Base-by-base conservation (phyloP, 2,113 vertebrate genomes). In the Lutjanus erythropterus region DNA sequence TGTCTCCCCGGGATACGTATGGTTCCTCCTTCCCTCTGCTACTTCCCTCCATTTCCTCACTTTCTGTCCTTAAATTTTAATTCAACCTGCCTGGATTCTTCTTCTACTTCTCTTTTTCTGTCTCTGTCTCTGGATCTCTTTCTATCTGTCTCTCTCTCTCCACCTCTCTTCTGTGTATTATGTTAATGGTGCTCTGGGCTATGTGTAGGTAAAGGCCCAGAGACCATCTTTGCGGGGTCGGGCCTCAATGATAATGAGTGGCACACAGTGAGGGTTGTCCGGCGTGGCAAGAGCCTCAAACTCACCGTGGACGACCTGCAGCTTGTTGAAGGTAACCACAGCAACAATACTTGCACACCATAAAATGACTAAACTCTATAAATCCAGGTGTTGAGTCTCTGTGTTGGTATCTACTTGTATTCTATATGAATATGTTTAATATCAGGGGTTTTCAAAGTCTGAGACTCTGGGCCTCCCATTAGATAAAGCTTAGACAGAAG, bases 141-240 rank as follows among this genome's bases (percentile, higher is more conserved):
- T 78, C 69, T 42, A 11, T 42, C 41, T 42, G 4, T 85, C 60
- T 85, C 58, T 90, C 64, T 87, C 59, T 89, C 25, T 73, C 49
- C 60, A 16, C 49, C n/a, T 84, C 8, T 78, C 12, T 85, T 78
- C 12, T 85, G 61, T 87, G 78, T 81, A 66, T 66, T 83, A 42
- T 86, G 88, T 89, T 93, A 93, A 93, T 77, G 95, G 96, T 95
- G 95, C 94, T 96, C 96, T 98, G 97, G 96, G 95, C 96, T 97
- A 96, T 99, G 95, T 97, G 95, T 97, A 99, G 98, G 98, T 97
- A 99, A 99, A 97, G 98, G 98, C 93, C 98, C 98, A 95, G 98
- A 99, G 95, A 99, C 97, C 90, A 98, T 99, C 96, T 99, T 98
- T 97, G 97, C 97, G 82, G 98, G 98, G 92, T 96, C 97, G 94